Percentiles rank a stretch among this genome's conserved stretches.
phyloP scores from a whole-genome alignment of 2,888 invertebrate species.

The Nasonovia ribisnigri region DNA sequence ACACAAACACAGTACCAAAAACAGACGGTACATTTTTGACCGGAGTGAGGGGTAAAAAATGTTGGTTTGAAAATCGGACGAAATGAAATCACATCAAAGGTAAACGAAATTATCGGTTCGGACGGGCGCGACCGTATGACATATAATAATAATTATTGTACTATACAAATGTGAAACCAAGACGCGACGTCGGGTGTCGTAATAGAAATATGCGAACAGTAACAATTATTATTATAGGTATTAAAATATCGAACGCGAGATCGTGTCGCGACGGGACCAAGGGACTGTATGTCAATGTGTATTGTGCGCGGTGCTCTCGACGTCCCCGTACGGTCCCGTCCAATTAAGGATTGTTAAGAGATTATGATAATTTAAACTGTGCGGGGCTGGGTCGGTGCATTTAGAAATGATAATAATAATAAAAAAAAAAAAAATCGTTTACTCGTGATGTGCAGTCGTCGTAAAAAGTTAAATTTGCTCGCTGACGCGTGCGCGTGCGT shows the following conservation, averaged over 20 bases:
- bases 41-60: background rate
- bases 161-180: background rate
- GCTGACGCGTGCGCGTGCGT: background rate
- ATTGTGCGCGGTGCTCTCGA: background rate
- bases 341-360: constrained; percentile 65
- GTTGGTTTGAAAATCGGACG: background rate
- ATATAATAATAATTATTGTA: too few relatives aligned
- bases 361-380: constrained; percentile 63
- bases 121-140: background rate
- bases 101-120: background rate
- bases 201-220: background rate
- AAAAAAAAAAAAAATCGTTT: constrained; percentile 14
- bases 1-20: constrained; percentile 21
- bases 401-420: too few relatives aligned
- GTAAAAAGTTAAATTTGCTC: too few relatives aligned
- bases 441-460: background rate
- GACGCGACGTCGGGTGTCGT: background rate
- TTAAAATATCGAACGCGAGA: background rate
- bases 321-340: constrained; percentile 8
- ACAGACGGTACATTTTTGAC: constrained; percentile 30
- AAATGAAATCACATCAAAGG: background rate
- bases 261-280: constrained; percentile 16
- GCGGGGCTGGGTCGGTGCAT: constrained; percentile 32
- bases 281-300: constrained; percentile 37
- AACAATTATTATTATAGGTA: background rate